phyloP scores from a whole-genome alignment of 2,113 vertebrate genomes.

The Eidolon helvum region DNA sequence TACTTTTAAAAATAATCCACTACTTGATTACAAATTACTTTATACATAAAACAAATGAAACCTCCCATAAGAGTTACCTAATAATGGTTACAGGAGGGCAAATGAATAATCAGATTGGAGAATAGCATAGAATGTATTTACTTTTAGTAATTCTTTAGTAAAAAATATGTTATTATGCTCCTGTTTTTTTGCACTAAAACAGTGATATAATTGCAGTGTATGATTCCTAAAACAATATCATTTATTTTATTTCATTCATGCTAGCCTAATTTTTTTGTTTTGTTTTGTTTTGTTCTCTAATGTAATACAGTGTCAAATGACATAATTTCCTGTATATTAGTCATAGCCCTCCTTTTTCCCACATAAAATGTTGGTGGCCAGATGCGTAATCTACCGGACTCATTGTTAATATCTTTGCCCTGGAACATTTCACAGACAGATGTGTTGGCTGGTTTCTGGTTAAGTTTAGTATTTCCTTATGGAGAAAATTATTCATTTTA shows the following conservation, averaged over 20 bases:
- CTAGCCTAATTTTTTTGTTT: neutral
- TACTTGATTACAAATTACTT: neutral
- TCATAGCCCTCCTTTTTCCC: conserved; percentile 38
- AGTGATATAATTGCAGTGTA: neutral
- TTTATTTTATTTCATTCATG: conserved; percentile 10
- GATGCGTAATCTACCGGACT: neutral
- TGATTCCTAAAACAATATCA: neutral
- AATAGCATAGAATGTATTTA: neutral
- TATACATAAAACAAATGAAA: neutral
- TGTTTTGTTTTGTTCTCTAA: conserved; percentile 39
- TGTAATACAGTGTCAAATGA: conserved; percentile 29
- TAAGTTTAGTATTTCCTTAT: conserved; percentile 33
- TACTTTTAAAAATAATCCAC: neutral
- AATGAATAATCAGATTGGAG: neutral
- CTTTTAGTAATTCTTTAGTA: neutral
- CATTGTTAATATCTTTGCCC: conserved; percentile 23
- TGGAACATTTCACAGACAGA: conserved; percentile 64
- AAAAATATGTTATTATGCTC: neutral
- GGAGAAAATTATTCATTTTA: conserved; percentile 27
- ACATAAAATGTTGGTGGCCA: conserved; percentile 55
- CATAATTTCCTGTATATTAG: conserved; percentile 56
- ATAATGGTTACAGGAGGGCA: neutral
- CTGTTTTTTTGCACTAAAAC: neutral
- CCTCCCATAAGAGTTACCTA: neutral
- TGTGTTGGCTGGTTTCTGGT: conserved; percentile 41